Evolutionary conservation across 1,140 invertebrate genomes (phyloP).

Genomic region (Trichonephila clavipes): DNA sequence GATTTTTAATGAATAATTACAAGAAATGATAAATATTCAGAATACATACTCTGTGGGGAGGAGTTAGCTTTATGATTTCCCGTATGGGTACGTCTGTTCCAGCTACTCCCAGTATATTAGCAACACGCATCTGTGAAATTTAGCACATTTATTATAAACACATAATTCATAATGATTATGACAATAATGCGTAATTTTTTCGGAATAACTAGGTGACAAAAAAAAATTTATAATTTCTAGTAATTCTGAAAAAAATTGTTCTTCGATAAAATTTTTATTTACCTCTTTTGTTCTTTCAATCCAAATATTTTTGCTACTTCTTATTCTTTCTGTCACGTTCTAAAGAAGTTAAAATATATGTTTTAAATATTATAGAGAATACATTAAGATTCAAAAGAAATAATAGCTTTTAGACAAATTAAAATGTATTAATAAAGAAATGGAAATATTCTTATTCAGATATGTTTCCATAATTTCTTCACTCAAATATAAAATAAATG

Average conservation of each 20-base stretch:
- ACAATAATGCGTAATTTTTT: neutral
- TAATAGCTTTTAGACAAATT: no score
- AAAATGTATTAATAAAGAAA: no score
- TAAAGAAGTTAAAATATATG: neutral
- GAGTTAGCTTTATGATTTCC: slow-evolving; percentile 94
- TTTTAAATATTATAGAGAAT: no score
- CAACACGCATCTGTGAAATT: slow-evolving; percentile 73
- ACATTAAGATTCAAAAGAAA: no score
- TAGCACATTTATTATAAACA: neutral
- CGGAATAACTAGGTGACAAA: neutral
- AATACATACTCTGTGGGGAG: slow-evolving; percentile 91
- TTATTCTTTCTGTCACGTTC: slow-evolving; percentile 75
- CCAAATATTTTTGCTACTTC: slow-evolving; percentile 75
- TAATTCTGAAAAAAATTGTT: no score
- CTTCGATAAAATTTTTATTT: neutral
- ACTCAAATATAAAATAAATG: no score
- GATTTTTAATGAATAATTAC: neutral
- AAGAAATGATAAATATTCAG: slow-evolving; percentile 2
- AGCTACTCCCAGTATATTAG: slow-evolving; percentile 92
- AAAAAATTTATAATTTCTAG: no score
- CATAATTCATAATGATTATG: no score
- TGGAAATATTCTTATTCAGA: no score
- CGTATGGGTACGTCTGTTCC: slow-evolving; percentile 96
- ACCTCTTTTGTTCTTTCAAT: slow-evolving; percentile 74
- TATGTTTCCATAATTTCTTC: no score